phyloP scores from a whole-genome alignment of 2,113 vertebrate genomes.

The Pituophis catenifer region DNA sequence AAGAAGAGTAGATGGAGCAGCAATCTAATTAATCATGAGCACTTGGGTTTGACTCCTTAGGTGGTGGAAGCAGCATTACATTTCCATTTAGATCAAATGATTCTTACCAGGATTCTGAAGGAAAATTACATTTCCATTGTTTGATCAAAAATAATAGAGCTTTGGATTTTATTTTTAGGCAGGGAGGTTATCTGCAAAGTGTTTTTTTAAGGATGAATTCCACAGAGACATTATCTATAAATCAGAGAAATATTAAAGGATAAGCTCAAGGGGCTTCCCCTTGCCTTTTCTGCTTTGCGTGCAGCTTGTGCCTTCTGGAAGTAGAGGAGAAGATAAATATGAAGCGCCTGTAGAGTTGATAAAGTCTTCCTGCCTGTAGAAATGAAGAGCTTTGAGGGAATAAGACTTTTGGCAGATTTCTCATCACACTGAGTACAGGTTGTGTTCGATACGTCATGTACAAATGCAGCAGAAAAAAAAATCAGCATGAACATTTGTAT shows the following conservation, averaged over 20 bases:
- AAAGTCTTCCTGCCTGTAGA: neutral
- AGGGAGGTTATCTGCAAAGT: neutral
- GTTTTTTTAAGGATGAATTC: neutral
- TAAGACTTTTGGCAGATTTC: neutral
- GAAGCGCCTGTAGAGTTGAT: neutral
- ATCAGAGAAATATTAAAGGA: slow-evolving; percentile 19
- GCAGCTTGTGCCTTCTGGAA: neutral
- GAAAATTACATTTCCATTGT: neutral
- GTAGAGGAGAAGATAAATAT: neutral
- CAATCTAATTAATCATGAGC: neutral
- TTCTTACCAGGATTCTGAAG: neutral
- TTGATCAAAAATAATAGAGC: neutral
- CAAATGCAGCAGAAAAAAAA: neutral
- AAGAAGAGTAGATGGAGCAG: neutral
- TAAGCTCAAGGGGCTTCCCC: neutral
- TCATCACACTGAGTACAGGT: neutral
- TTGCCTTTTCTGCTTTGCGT: neutral
- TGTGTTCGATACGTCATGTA: neutral
- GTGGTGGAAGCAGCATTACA: neutral
- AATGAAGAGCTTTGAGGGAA: neutral
- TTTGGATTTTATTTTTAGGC: neutral
- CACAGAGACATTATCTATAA: slow-evolving; percentile 12
- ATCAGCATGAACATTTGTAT: neutral
- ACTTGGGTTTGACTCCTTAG: neutral
- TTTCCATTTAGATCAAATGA: slow-evolving; percentile 21